Percentiles rank a stretch among this genome's conserved stretches.
Evolutionary conservation across 2,113 vertebrate species (phyloP).

Genomic region (Glaucomys volans): DNA sequence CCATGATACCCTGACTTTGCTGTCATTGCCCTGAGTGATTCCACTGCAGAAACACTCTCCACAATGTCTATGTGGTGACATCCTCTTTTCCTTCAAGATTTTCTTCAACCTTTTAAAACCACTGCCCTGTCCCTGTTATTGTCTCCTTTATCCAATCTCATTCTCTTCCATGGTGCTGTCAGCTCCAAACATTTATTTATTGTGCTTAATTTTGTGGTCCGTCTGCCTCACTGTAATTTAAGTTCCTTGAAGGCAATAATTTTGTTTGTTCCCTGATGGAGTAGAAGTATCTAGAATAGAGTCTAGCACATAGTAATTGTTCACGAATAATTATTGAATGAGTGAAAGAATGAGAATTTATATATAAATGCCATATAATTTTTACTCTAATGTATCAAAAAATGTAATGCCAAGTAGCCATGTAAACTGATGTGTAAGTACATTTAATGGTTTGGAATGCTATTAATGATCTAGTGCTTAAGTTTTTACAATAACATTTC

Average conservation of each 20-base stretch:
- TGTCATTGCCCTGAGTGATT: not conserved
- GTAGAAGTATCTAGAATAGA: not conserved
- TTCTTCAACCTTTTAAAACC: not conserved
- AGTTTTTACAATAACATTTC: not conserved
- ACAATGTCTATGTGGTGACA: not conserved
- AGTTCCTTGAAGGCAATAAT: not conserved
- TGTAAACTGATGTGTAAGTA: not conserved
- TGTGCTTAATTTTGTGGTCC: not conserved
- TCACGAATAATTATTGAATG: slow-evolving; percentile 14
- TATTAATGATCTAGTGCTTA: slow-evolving; percentile 18
- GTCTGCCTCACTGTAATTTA: not conserved
- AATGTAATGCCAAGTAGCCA: not conserved
- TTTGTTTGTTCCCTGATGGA: not conserved
- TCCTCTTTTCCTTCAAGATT: not conserved
- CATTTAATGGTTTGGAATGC: slow-evolving; percentile 36
- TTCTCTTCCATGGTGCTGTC: not conserved
- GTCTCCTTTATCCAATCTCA: not conserved
- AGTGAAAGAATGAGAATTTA: not conserved
- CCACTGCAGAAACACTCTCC: not conserved
- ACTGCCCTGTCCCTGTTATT: not conserved
- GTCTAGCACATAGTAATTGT: not conserved
- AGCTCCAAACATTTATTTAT: not conserved
- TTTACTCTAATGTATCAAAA: not conserved
- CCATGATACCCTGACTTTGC: not conserved
- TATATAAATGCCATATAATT: not conserved